phyloP scores from a whole-genome alignment of 2,888 invertebrate genomes.

The Halocaridina rubra region DNA sequence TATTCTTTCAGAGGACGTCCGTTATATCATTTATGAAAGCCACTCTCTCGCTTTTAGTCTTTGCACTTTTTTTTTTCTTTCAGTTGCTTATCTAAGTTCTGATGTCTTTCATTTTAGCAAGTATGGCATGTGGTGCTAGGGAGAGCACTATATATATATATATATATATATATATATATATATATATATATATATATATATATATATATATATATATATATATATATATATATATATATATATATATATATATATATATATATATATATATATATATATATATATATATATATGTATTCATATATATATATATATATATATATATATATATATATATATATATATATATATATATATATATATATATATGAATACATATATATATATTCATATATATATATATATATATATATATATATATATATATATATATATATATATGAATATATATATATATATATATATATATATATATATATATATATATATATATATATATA shows the following conservation, averaged over 20 bases:
- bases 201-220: neutral
- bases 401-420: neutral
- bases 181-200: neutral
- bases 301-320: neutral
- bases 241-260: neutral
- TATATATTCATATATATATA: neutral
- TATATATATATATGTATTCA: neutral
- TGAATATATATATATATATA: constrained; percentile 26
- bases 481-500: neutral
- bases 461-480: constrained; percentile 24
- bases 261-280: neutral
- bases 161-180: neutral
- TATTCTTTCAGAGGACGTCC: too few relatives aligned
- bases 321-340: too few relatives aligned
- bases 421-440: neutral
- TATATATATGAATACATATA: neutral
- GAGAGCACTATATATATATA: neutral
- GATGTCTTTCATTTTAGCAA: neutral
- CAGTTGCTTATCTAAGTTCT: neutral
- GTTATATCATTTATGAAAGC: neutral
- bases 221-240: neutral
- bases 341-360: too few relatives aligned
- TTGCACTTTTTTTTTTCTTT: too few relatives aligned
- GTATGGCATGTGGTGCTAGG: neutral
- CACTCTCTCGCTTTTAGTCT: neutral